These are phyloP conservation scores for Pelodiscus sinensis DNA, from an alignment of 2,113 vertebrate species.

Conservation along the genomic window DNA sequence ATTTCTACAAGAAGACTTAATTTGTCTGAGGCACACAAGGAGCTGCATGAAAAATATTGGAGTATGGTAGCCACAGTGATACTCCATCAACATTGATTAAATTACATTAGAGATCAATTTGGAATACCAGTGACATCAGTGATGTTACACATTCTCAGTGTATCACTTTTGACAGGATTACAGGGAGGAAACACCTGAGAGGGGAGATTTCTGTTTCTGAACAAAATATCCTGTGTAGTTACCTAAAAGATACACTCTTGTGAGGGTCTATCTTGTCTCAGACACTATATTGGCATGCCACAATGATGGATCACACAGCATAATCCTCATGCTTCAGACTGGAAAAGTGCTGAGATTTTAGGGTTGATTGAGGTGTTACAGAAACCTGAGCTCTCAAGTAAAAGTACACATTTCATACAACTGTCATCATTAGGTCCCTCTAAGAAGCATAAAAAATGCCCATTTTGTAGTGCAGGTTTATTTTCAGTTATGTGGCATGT, in stretches of 20 bases:
- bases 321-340: neutral
- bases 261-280: neutral
- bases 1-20: neutral
- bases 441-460: constrained; percentile 37
- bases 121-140: neutral
- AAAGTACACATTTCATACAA: neutral
- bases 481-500: constrained; percentile 41
- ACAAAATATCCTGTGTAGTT: neutral
- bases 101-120: neutral
- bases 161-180: neutral
- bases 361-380: constrained; percentile 13
- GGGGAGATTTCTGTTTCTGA: neutral
- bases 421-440: neutral
- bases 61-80: neutral
- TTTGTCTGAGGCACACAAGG: neutral
- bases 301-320: constrained; percentile 14
- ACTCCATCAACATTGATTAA: neutral
- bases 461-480: constrained; percentile 43
- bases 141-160: neutral
- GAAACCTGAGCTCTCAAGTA: constrained; percentile 36
- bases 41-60: neutral
- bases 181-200: neutral
- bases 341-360: constrained; percentile 13
- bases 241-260: neutral
- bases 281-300: neutral